Evolutionary conservation across 2,113 vertebrate species (phyloP), one percentile per base, ranked within the genome.

Genomic region (Corythornis cristatus): DNA sequence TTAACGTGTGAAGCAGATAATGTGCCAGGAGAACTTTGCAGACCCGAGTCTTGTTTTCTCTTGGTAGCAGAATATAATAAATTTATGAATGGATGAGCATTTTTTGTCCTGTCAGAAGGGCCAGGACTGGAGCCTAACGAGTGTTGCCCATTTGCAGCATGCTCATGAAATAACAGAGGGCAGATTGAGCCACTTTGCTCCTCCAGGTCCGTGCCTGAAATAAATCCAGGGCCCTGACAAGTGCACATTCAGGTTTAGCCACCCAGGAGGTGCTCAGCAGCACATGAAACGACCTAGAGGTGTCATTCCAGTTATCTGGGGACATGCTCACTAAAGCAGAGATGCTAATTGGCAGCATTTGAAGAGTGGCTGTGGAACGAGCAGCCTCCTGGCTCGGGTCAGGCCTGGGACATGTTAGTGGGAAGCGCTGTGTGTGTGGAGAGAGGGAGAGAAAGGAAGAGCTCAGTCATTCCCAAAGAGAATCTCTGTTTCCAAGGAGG

Each of bases 71-170:
- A 68, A 22, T 19, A 7, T 25, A 16, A 3, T 61, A 33, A 62
- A 61, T 83, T 33, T 35, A 31, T 50, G 46, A 46, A 15, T 6
- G 31, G 37, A 46, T 1, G 13, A 85, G 54, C 5, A 1, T 8
- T 68, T 60, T 71, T 56, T 88, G 45, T 53, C 61, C 77, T 29
- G 14, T 45, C 43, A 20, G 16, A 72, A 78, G 53, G 57, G 56
- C 33, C 57, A 64, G 54, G 71, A 56, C 11, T 20, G 25, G 78
- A 89, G 10, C 74, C 43, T 73, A 2, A 9, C 0, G 0, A 33
- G 16, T 0, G 4, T 10, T 50, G 67, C 54, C 26, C 0, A 0
- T 54, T 37, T 66, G 43, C 53, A 68, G 50, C 1, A 0, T 1
- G 1, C 26, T 50, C 9, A 4, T 13, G 16, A 20, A n/a, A 29